Conservation (phyloP, 2,888 invertebrate species). For the Lasioglossum pauxillum region DNA sequence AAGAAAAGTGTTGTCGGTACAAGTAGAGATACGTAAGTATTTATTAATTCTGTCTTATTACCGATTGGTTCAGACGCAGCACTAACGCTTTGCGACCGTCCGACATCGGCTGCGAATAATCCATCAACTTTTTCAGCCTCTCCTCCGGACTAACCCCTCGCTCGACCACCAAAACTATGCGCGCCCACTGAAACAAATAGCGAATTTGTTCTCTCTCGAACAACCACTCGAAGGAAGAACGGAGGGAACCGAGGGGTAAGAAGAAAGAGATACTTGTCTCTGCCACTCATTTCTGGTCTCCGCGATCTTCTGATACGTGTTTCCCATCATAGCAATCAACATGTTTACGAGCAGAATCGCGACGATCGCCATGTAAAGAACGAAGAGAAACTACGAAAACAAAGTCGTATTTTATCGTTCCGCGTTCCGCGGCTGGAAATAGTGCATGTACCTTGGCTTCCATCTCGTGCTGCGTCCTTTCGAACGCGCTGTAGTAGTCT, state of each 20-base stretch:
- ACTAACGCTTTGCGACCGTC: constrained; percentile 94
- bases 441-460: constrained; percentile 91
- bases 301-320: constrained; percentile 98
- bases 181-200: constrained; percentile 91
- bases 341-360: constrained; percentile 98
- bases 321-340: constrained; percentile 99
- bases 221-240: neutral
- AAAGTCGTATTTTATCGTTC: neutral
- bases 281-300: constrained; percentile 99
- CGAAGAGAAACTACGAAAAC: constrained; percentile 91
- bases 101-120: constrained; percentile 98
- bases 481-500: constrained; percentile 96
- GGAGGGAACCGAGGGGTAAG: neutral
- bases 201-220: neutral
- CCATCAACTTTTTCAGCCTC: constrained; percentile 92
- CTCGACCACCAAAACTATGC: constrained; percentile 98
- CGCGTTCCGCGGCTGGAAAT: neutral
- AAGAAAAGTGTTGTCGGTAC: no score
- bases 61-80: constrained; percentile 94
- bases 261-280: constrained; percentile 87
- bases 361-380: constrained; percentile 99
- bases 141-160: constrained; percentile 97
- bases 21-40: no score
- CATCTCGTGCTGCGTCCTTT: constrained; percentile 93
- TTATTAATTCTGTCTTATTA: no score